Base-by-base conservation (phyloP, 1,140 invertebrate genomes). In the Lethrus apterus region DNA sequence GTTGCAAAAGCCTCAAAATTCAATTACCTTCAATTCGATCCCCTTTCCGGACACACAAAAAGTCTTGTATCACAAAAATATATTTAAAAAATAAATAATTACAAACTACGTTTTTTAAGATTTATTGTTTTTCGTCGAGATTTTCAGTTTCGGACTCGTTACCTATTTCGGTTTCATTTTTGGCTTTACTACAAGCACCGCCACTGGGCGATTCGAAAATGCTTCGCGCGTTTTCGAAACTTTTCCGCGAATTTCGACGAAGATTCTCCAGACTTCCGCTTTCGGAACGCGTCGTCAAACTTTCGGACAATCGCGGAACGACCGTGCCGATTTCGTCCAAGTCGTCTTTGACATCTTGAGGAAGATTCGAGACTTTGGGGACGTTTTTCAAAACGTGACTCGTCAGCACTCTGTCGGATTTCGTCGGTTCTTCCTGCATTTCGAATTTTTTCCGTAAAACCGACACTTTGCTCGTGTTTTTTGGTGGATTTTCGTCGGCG, bases 391-490 rank as follows among this genome's bases (percentile, higher is more conserved):
- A 21, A 19, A 13, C 35, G 35, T 38, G 35, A 38, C 24, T 38
- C 0, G 35, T 21, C 1, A 21, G 18, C 1, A 38, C n/a, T n/a
- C 24, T 11, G 9, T 23, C 18, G 35, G 9, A 21, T 8, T 20
- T 19, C 38, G 10, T n/a, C 13, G 40, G 10, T 2, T 4, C 15
- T 15, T 34, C 8, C 3, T n/a, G 7, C 23, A 26, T n/a, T 20
- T 43, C 40, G 40, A 43, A 43, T 8, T 43, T 43, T 24, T 43
- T 29, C 21, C 24, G 5, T 11, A 43, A 53, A 24, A 48, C 17
- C 4, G 50, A 42, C 10, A 38, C 35, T 10, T 38, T 38, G 24
- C 18, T 38, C 7, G 9, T 34, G 3, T 11, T 20, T 36, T 19
- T 44, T 50, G 9, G 45, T 54, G 24, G 1, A 18, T 10, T 38